Percentiles rank a stretch among this genome's conserved stretches.
Evolutionary conservation across 1,140 invertebrate genomes (phyloP).

Genomic region (Hesperophylax magnus): DNA sequence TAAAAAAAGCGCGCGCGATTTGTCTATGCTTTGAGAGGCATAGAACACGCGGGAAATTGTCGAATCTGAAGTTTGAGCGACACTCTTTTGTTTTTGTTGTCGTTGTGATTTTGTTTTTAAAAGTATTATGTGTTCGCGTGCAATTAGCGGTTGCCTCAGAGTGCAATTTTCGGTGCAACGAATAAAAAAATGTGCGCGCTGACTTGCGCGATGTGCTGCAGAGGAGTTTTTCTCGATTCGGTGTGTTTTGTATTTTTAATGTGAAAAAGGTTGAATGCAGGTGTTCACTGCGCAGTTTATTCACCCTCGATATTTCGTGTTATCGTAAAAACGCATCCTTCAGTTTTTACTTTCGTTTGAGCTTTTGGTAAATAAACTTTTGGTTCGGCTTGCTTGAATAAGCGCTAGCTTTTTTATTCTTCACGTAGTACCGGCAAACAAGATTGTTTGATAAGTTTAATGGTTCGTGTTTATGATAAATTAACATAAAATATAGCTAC

Average conservation of each 20-base stretch:
- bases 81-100: conserved; percentile 11
- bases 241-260: conserved; percentile 29
- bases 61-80: conserved; percentile 16
- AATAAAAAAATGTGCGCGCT: conserved; percentile 2
- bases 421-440: too few relatives aligned
- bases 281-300: conserved; percentile 22
- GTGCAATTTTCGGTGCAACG: not conserved
- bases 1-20: conserved; percentile 28
- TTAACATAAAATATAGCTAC: too few relatives aligned
- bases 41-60: conserved; percentile 16
- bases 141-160: not conserved
- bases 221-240: not conserved
- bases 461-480: too few relatives aligned
- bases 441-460: too few relatives aligned
- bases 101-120: not conserved
- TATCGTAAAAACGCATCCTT: not conserved
- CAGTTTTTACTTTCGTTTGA: too few relatives aligned
- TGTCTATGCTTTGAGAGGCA: not conserved
- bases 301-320: conserved; percentile 16
- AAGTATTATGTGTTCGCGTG: not conserved
- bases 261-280: conserved; percentile 12
- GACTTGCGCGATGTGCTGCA: not conserved
- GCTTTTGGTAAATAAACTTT: too few relatives aligned
- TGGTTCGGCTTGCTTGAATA: too few relatives aligned
- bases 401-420: too few relatives aligned